Conservation (phyloP, 2,888 invertebrate species). For the Apomyelois bistriatella region DNA sequence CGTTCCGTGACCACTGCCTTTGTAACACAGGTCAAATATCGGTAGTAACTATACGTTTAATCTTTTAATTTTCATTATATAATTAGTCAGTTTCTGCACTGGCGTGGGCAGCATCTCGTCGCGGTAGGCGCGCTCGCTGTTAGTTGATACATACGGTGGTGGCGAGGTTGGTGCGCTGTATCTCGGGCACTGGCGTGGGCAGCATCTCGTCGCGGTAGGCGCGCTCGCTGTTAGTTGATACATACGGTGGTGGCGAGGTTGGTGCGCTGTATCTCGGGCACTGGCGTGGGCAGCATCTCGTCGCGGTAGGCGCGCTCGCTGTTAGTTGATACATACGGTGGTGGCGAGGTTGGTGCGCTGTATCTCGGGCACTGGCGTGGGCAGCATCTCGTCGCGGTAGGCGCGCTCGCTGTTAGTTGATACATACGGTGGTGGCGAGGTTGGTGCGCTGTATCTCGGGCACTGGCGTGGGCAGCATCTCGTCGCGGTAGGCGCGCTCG, state of each 20-base stretch:
- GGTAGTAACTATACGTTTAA: no score
- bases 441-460: conserved; percentile 99
- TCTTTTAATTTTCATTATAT: no score
- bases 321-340: conserved; percentile 87
- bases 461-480: conserved; percentile 98
- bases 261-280: conserved; percentile 99
- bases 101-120: conserved; percentile 99
- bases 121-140: conserved; percentile 98
- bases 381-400: conserved; percentile 98
- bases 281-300: conserved; percentile 98
- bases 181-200: conserved; percentile 98
- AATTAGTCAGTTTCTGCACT: no score
- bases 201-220: conserved; percentile 99
- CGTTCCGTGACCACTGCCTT: no score
- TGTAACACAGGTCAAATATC: no score
- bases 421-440: conserved; percentile 90
- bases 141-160: conserved; percentile 88
- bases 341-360: conserved; percentile 98
- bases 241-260: conserved; percentile 94
- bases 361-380: conserved; percentile 98
- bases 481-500: conserved; percentile 98
- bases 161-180: conserved; percentile 98
- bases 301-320: conserved; percentile 99
- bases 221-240: conserved; percentile 94
- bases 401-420: conserved; percentile 99